Percentiles rank a stretch among this genome's conserved stretches.
These are phyloP conservation scores for Pica pica DNA, from an alignment of 2,113 vertebrate genomes.

Conservation along the genomic window DNA sequence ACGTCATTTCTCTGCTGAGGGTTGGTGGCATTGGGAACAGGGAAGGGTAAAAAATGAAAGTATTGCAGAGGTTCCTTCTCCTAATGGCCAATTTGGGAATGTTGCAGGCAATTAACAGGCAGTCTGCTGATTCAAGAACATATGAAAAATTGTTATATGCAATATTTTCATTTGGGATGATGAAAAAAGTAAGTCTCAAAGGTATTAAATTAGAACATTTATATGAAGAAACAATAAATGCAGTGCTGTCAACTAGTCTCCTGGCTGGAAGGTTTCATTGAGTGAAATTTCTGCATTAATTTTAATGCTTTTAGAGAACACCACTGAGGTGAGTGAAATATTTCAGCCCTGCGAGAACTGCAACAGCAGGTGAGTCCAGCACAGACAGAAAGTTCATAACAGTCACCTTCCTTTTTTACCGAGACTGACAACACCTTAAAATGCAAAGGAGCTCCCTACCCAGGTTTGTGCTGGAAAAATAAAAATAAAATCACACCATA, in stretches of 20 bases:
- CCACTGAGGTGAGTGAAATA: background rate
- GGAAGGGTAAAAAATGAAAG: background rate
- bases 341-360: background rate
- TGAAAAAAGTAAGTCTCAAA: conserved; percentile 14
- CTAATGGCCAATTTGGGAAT: conserved; percentile 23
- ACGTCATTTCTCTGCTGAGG: background rate
- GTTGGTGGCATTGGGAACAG: background rate
- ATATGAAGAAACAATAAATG: conserved; percentile 47
- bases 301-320: conserved; percentile 15
- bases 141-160: conserved; percentile 34
- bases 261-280: conserved; percentile 2
- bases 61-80: conserved; percentile 8
- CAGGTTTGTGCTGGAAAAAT: background rate
- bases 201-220: conserved; percentile 31
- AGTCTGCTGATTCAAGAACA: conserved; percentile 48
- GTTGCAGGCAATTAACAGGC: conserved; percentile 62
- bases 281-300: conserved; percentile 20
- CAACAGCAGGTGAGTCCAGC: background rate
- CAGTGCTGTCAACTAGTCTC: background rate
- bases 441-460: accelerated
- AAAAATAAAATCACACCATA: background rate
- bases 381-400: background rate
- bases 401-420: background rate
- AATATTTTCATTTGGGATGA: conserved; percentile 13
- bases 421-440: background rate